Conservation (phyloP, 2,888 invertebrate species). For the Teleiodes luculella region DNA sequence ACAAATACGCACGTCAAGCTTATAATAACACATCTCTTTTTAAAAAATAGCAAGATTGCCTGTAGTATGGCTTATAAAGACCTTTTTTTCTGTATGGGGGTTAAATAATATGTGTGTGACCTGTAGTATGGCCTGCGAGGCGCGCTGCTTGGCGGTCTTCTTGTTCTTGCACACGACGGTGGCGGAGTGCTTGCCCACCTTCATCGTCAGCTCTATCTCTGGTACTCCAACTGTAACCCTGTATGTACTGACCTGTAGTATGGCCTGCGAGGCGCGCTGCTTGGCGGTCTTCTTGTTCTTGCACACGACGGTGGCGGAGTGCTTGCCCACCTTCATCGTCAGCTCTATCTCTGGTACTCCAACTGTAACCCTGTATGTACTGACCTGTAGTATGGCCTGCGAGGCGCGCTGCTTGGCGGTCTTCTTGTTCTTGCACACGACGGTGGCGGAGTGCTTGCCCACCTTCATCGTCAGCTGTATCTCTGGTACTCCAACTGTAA, state of each 20-base stretch:
- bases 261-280: constrained; percentile 96
- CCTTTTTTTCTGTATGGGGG: too few relatives aligned
- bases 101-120: constrained; percentile 46
- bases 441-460: too few relatives aligned
- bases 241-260: constrained; percentile 87
- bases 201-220: constrained; percentile 96
- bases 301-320: constrained; percentile 93
- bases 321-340: too few relatives aligned
- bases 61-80: constrained; percentile 86
- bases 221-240: constrained; percentile 91
- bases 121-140: constrained; percentile 95
- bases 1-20: too few relatives aligned
- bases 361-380: too few relatives aligned
- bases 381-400: constrained; percentile 94
- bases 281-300: constrained; percentile 98
- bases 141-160: constrained; percentile 96
- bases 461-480: too few relatives aligned
- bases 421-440: constrained; percentile 96
- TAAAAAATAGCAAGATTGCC: constrained; percentile 52
- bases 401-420: constrained; percentile 98
- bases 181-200: constrained; percentile 93
- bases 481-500: too few relatives aligned
- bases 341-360: too few relatives aligned
- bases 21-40: too few relatives aligned
- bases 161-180: constrained; percentile 97